phyloP scores from a whole-genome alignment of 2,888 invertebrate genomes.

The Leptinotarsa juncta region DNA sequence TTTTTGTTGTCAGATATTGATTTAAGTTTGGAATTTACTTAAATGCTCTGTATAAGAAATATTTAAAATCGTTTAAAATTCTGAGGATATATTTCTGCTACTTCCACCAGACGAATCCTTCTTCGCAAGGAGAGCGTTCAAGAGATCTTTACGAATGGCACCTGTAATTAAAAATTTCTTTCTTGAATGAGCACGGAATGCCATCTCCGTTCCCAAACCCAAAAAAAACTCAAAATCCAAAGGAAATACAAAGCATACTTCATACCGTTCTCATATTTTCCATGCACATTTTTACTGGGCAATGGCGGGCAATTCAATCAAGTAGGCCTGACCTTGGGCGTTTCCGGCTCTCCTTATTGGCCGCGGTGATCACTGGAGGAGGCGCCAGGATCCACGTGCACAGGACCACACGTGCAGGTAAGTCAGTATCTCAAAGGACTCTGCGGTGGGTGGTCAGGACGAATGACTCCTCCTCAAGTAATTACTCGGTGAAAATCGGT shows the following conservation, averaged over 20 bases:
- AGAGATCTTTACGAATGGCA: too few relatives aligned
- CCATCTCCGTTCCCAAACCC: slow-evolving; percentile 31
- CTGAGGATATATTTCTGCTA: too few relatives aligned
- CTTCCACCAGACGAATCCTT: too few relatives aligned
- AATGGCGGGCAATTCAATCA: slow-evolving; percentile 59
- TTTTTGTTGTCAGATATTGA: too few relatives aligned
- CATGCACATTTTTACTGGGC: slow-evolving; percentile 54
- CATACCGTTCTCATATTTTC: slow-evolving; percentile 37
- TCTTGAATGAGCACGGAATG: slow-evolving; percentile 26
- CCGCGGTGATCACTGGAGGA: slow-evolving; percentile 43
- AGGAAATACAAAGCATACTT: slow-evolving; percentile 33
- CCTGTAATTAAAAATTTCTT: too few relatives aligned
- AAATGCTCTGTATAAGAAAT: too few relatives aligned
- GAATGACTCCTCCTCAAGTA: slow-evolving; percentile 60
- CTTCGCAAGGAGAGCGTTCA: too few relatives aligned
- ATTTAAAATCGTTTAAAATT: too few relatives aligned
- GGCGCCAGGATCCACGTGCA: slow-evolving; percentile 59
- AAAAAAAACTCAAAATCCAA: slow-evolving; percentile 29
- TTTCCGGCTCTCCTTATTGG: slow-evolving; percentile 55
- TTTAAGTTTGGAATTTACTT: too few relatives aligned
- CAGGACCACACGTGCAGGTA: slow-evolving; percentile 62
- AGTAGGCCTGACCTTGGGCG: slow-evolving; percentile 54
- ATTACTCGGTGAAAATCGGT: slow-evolving; percentile 58
- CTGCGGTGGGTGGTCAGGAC: slow-evolving; percentile 63
- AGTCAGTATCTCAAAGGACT: slow-evolving; percentile 61